Evolutionary conservation across 2,888 invertebrate genomes (phyloP).

Genomic region (Hyposoter dolosus): DNA sequence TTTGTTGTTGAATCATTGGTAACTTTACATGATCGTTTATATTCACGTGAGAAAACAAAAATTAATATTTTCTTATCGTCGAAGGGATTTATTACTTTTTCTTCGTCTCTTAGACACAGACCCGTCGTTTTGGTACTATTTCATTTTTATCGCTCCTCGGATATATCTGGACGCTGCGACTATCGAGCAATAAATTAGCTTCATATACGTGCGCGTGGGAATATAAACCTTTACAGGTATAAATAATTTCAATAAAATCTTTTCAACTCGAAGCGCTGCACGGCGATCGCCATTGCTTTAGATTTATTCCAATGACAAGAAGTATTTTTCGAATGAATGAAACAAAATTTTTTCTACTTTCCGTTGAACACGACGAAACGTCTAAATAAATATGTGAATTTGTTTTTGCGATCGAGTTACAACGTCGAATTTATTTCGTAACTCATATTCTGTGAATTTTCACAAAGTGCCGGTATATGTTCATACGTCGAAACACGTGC

Average conservation of each 20-base stretch:
- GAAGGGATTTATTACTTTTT: background rate
- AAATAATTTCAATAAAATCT: conserved; percentile 35
- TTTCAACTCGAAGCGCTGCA: background rate
- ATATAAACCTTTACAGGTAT: background rate
- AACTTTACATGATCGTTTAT: background rate
- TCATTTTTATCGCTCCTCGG: conserved; percentile 30
- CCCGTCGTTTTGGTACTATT: background rate
- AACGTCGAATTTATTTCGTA: background rate
- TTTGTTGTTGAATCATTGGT: background rate
- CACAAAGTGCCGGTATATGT: background rate
- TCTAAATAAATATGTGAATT: background rate
- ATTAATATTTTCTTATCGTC: background rate
- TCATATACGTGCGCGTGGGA: background rate
- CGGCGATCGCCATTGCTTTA: background rate
- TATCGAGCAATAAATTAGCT: conserved; percentile 13
- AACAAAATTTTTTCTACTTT: conserved; percentile 2
- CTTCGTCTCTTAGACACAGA: background rate
- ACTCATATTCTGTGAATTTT: background rate
- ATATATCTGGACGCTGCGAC: background rate
- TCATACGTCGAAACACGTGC: too few relatives aligned
- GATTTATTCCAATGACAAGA: conserved; percentile 46
- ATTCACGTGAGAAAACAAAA: background rate
- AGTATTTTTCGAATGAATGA: conserved; percentile 8
- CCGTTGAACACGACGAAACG: background rate
- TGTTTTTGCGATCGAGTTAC: background rate